Evolutionary conservation across 2,888 invertebrate species (phyloP).

Genomic region (Aquatica leii): DNA sequence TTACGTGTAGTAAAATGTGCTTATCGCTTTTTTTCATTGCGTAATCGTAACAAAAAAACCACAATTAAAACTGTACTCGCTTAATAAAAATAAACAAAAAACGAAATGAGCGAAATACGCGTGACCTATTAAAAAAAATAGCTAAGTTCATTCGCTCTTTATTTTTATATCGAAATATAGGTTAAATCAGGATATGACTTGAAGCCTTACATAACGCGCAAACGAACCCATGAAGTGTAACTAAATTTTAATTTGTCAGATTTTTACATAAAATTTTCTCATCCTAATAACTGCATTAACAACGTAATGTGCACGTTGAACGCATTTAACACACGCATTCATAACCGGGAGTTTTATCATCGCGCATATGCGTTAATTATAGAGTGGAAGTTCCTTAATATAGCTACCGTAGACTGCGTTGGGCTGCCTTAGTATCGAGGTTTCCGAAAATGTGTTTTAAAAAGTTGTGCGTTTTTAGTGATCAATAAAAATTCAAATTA

Average conservation of each 20-base stretch:
- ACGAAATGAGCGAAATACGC: neutral
- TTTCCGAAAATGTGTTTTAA: neutral
- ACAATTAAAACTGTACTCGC: neutral
- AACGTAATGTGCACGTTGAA: neutral
- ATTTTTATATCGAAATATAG: slow-evolving; percentile 19
- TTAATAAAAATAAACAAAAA: neutral
- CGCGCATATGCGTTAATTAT: slow-evolving; percentile 30
- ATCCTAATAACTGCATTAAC: slow-evolving; percentile 3
- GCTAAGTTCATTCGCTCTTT: slow-evolving; percentile 15
- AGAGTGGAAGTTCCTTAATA: slow-evolving; percentile 30
- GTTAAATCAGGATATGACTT: slow-evolving; percentile 10
- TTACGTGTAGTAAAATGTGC: no score
- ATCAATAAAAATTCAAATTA: neutral
- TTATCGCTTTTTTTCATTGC: no score
- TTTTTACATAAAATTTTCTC: slow-evolving; percentile 1
- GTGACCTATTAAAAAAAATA: slow-evolving; percentile 10
- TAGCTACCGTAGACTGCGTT: slow-evolving; percentile 33
- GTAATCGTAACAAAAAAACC: no score
- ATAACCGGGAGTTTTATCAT: slow-evolving; percentile 7
- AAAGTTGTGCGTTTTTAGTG: neutral
- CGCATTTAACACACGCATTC: slow-evolving; percentile 5
- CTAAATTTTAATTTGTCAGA: neutral
- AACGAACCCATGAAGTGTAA: slow-evolving; percentile 1
- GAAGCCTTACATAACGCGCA: slow-evolving; percentile 6
- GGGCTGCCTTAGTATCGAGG: slow-evolving; percentile 29